These are phyloP conservation scores for Festucalex cinctus DNA, from an alignment of 2,113 vertebrate species.

Conservation along the genomic window DNA sequence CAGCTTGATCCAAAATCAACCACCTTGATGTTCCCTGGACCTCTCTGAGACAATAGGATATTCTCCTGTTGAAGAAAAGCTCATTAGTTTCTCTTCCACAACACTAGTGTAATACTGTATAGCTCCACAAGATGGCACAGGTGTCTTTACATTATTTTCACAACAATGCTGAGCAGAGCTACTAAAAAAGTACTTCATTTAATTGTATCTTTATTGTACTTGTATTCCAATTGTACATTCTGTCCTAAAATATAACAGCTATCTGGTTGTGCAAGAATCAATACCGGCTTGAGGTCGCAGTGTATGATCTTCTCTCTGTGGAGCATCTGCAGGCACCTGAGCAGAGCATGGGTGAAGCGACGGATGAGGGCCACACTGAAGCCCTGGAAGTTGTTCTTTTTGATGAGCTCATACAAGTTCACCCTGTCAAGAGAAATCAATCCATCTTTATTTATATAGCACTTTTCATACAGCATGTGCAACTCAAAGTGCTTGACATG, in stretches of 20 bases:
- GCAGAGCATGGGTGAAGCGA: constrained; percentile 82
- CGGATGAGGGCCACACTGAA: constrained; percentile 85
- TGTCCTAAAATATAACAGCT: not conserved
- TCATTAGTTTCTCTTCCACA: not conserved
- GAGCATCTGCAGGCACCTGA: constrained; percentile 90
- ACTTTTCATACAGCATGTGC: too few relatives aligned
- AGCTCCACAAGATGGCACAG: constrained; percentile 36
- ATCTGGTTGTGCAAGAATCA: constrained; percentile 11
- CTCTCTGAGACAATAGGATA: constrained; percentile 85
- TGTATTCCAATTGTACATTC: not conserved
- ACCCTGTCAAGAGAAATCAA: constrained; percentile 67
- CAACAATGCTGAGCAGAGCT: not conserved
- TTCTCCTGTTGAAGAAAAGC: constrained; percentile 77
- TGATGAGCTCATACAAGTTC: constrained; percentile 90
- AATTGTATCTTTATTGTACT: not conserved
- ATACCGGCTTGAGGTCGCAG: constrained; percentile 93
- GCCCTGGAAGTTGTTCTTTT: constrained; percentile 92
- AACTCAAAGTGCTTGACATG: too few relatives aligned
- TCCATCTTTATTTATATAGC: too few relatives aligned
- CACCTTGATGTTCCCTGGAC: constrained; percentile 89
- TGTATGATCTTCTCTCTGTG: constrained; percentile 90
- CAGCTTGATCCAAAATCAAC: constrained; percentile 97
- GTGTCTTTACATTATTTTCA: not conserved
- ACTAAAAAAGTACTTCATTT: not conserved
- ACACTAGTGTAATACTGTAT: not conserved